Base-by-base conservation (phyloP, 2,888 invertebrate genomes). In the Scaptomyza parva region DNA sequence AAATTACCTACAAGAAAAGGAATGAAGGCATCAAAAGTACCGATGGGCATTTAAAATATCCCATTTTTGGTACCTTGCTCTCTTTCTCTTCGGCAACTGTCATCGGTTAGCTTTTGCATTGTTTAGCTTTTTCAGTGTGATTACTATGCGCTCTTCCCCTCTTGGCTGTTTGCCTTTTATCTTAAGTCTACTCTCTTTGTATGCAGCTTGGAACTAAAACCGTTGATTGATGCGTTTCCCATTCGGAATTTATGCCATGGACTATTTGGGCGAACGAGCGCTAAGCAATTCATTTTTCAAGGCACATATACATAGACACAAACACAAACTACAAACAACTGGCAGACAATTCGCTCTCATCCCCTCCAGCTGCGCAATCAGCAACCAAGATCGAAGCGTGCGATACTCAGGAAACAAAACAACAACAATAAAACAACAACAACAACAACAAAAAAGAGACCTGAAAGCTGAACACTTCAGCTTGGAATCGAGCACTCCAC, bases 181-280 rank as follows among this genome's bases (percentile, higher is more conserved):
- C 18, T 18, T 33, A 26, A 39, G 55, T 60, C 53, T 50, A 47
- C 57, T 41, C 73, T 61, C 39, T 57, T 47, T 57, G 60, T 53
- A 45, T 68, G 60, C 66, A 53, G 53, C 54, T 58, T 76, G 78
- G 71, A 54, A 64, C 58, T 71, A 71, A 82, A 68, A 71, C 73
- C 78, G 83, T 73, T 84, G 84, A 84, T 84, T 84, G 84, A 84
- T 84, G 84, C 86, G 87, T 85, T 84, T 87, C 88, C 87, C 87
- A 87, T 87, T 87, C 78, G 87, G 83, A 84, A 87, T 87, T 84
- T 84, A 84, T 84, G 87, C 84, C 83, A 76, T 84, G 87, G 76
- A 85, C 83, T 82, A 85, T 86, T 86, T 81, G 85, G 87, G 76
- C 69, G 80, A 78, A 52, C 53, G 60, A 70, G 66, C 70, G 80